Evolutionary conservation across 2,797 vertebrate species (phyloP).

Genomic region (Poeciliopsis gracilis): DNA sequence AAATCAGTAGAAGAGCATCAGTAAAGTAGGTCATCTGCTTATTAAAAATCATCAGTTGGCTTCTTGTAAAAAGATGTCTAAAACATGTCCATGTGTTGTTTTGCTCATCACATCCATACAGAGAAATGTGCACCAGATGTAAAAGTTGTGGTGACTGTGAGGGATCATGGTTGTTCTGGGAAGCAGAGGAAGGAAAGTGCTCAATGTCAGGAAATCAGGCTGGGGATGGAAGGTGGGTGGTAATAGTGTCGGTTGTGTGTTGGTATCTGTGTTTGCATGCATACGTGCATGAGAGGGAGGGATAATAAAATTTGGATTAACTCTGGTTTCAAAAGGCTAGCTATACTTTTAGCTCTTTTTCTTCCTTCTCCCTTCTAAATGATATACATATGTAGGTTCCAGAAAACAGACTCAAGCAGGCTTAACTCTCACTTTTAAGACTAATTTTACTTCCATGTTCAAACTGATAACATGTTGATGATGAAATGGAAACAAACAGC

Average conservation of each 20-base stretch:
- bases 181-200: constrained; percentile 71
- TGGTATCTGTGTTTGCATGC: constrained; percentile 33
- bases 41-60: constrained; percentile 9
- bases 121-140: constrained; percentile 43
- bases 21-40: constrained; percentile 18
- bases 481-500: constrained; percentile 26
- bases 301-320: constrained; percentile 34
- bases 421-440: not conserved
- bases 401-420: constrained; percentile 8
- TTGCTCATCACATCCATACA: constrained; percentile 31
- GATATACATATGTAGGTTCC: constrained; percentile 1
- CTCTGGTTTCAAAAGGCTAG: constrained; percentile 14
- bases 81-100: constrained; percentile 30
- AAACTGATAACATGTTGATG: constrained; percentile 15
- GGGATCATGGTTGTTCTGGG: constrained; percentile 64
- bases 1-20: constrained; percentile 20
- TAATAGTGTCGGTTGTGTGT: constrained; percentile 50
- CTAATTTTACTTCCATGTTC: constrained; percentile 15
- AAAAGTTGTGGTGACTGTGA: constrained; percentile 37
- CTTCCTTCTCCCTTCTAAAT: constrained; percentile 3
- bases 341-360: constrained; percentile 13
- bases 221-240: constrained; percentile 27
- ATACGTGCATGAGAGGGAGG: constrained; percentile 17
- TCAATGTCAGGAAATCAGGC: constrained; percentile 75
- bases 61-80: constrained; percentile 9